A percentile compares a stretch with the other conserved stretches of the same genome.
Conservation (phyloP, 2,797 vertebrate species). For the Zalophus californianus region DNA sequence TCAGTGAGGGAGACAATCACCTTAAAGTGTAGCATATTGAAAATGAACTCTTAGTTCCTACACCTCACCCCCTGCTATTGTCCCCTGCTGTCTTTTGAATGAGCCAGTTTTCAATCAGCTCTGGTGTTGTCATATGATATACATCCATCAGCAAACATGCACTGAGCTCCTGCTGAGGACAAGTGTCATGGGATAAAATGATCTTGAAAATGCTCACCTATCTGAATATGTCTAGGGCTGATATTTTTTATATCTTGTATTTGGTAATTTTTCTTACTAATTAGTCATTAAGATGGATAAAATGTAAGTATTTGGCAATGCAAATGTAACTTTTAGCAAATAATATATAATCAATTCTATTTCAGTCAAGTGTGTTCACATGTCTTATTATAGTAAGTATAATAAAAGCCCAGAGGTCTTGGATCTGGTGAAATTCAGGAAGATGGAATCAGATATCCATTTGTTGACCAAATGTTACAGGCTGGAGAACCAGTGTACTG, state of each 20-base stretch:
- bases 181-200: neutral
- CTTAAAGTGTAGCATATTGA: conserved; percentile 22
- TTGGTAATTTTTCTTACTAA: neutral
- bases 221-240: neutral
- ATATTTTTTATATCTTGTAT: neutral
- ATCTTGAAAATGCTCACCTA: conserved; percentile 35
- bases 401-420: neutral
- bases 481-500: neutral
- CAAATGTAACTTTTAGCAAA: conserved; percentile 11
- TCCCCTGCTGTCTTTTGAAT: conserved; percentile 64
- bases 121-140: neutral
- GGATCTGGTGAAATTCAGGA: neutral
- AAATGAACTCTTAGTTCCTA: neutral
- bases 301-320: neutral
- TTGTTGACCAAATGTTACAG: neutral
- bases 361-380: neutral
- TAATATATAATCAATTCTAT: neutral
- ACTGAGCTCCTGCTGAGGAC: neutral
- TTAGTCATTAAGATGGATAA: neutral
- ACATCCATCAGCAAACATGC: conserved; percentile 35
- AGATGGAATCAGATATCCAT: neutral
- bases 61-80: neutral
- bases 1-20: conserved; percentile 56
- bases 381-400: neutral
- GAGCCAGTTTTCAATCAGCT: conserved; percentile 54